These are phyloP conservation scores for Acrocyrtus sp. DNA, from an alignment of 2,888 invertebrate genomes.

Conservation along the genomic window DNA sequence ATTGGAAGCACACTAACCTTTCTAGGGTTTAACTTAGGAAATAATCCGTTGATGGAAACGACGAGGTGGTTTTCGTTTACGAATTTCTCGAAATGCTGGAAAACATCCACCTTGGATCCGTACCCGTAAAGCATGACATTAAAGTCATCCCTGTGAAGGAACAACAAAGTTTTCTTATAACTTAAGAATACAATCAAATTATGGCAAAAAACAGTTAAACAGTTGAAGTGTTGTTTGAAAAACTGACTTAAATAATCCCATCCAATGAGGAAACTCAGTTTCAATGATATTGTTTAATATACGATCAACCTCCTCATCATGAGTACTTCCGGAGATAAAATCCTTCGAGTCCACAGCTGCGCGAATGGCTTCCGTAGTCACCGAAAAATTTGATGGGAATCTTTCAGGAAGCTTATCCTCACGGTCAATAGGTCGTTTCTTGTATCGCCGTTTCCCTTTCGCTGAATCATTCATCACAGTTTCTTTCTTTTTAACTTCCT, in stretches of 20 bases:
- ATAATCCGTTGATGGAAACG: slow-evolving; percentile 90
- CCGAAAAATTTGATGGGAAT: slow-evolving; percentile 49
- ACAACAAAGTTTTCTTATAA: slow-evolving; percentile 1
- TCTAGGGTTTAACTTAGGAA: slow-evolving; percentile 88
- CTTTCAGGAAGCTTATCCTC: slow-evolving; percentile 44
- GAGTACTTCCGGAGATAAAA: slow-evolving; percentile 20
- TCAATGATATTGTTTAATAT: slow-evolving; percentile 11
- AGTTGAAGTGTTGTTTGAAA: neutral
- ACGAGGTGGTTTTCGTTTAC: slow-evolving; percentile 74
- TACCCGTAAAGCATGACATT: slow-evolving; percentile 88
- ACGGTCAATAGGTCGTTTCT: slow-evolving; percentile 42
- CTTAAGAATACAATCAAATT: too few relatives aligned
- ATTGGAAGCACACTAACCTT: slow-evolving; percentile 69
- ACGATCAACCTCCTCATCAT: slow-evolving; percentile 24
- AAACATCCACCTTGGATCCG: slow-evolving; percentile 85
- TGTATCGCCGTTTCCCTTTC: slow-evolving; percentile 43
- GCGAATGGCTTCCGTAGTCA: slow-evolving; percentile 45
- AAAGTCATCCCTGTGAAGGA: slow-evolving; percentile 78
- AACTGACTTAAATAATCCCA: slow-evolving; percentile 50
- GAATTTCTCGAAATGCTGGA: slow-evolving; percentile 79
- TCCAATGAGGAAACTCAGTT: slow-evolving; percentile 57
- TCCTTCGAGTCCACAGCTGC: slow-evolving; percentile 15
- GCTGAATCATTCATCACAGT: slow-evolving; percentile 47
- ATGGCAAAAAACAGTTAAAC: neutral
- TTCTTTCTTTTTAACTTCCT: slow-evolving; percentile 2